Conservation (phyloP, 2,113 vertebrate genomes). For the Genyomyrus donnyi region DNA sequence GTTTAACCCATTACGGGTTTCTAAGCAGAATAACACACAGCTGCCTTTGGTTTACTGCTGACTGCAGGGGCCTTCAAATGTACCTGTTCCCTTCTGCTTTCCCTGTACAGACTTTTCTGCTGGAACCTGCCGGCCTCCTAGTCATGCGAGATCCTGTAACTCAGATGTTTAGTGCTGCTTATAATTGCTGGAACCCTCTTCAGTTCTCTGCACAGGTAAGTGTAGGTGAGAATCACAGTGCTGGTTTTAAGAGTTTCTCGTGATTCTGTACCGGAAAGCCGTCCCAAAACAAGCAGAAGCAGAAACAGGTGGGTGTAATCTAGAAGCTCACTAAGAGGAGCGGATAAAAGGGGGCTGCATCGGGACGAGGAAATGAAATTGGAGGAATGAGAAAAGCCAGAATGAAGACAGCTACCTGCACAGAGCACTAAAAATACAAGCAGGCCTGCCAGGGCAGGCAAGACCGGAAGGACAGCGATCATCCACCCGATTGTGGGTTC, state of each 20-base stretch:
- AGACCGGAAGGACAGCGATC: neutral
- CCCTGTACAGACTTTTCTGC: neutral
- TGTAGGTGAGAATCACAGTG: too few relatives aligned
- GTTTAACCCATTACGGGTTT: neutral
- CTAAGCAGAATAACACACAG: neutral
- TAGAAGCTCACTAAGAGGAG: neutral
- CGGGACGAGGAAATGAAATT: neutral
- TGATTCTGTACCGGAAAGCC: neutral
- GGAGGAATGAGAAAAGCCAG: neutral
- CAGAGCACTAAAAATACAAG: neutral
- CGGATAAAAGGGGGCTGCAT: neutral
- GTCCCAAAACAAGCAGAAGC: neutral
- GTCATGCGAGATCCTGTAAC: neutral
- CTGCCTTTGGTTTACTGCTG: neutral
- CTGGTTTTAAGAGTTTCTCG: neutral
- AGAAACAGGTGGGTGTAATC: neutral
- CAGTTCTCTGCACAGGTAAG: neutral
- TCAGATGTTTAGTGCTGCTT: neutral
- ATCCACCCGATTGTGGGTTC: neutral
- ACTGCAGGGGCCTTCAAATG: neutral
- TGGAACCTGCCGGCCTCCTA: neutral
- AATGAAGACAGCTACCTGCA: neutral
- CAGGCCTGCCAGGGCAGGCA: neutral
- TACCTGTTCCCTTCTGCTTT: neutral
- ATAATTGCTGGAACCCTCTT: neutral